Conservation (phyloP, 2,888 invertebrate genomes). For the Elaeidobius kamerunicus region DNA sequence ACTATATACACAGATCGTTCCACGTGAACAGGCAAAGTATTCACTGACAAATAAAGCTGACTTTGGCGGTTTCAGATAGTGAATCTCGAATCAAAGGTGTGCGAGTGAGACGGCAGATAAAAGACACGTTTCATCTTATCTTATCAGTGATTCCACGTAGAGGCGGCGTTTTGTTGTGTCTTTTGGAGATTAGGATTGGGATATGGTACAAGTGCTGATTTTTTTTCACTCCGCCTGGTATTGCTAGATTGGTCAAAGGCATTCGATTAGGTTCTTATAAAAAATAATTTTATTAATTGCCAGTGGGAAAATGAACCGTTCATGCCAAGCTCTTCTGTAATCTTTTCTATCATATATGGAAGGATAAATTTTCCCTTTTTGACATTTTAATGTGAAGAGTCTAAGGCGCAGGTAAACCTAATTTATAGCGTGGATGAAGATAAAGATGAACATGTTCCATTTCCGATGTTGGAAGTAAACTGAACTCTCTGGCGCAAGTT, state of each 20-base stretch:
- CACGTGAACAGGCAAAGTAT: constrained; percentile 24
- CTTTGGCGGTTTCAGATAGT: constrained; percentile 28
- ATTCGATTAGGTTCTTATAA: neutral
- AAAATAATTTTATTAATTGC: neutral
- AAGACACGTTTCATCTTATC: constrained; percentile 25
- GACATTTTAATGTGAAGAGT: too few relatives aligned
- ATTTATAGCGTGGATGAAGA: too few relatives aligned
- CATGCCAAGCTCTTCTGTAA: neutral
- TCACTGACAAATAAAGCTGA: constrained; percentile 29
- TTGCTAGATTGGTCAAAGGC: neutral
- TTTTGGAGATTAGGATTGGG: constrained; percentile 5
- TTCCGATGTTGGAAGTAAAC: too few relatives aligned
- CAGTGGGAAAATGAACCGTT: neutral
- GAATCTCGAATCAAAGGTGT: constrained; percentile 21
- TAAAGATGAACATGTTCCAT: too few relatives aligned
- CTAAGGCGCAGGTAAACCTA: too few relatives aligned
- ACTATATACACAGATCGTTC: constrained; percentile 19
- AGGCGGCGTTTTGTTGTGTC: constrained; percentile 14
- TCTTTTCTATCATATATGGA: too few relatives aligned
- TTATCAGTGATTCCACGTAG: constrained; percentile 21
- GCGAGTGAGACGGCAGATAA: constrained; percentile 16
- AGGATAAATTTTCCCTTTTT: too few relatives aligned
- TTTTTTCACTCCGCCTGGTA: too few relatives aligned
- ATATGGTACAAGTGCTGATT: too few relatives aligned
- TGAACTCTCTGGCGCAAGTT: too few relatives aligned